phyloP scores from a whole-genome alignment of 2,797 vertebrate species.

The Vultur gryphus region DNA sequence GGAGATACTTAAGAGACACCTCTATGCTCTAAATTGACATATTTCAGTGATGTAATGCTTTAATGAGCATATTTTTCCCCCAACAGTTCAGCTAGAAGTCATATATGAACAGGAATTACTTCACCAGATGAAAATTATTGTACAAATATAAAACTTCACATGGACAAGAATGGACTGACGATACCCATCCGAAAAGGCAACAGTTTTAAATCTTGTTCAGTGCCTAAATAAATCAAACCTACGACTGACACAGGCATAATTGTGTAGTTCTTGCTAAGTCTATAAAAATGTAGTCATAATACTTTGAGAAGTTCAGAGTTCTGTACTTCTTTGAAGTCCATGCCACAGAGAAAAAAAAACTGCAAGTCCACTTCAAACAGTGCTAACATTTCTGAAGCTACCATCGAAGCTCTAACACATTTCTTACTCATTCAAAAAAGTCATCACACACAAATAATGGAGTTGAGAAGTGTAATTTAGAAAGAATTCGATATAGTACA shows the following conservation, averaged over 20 bases:
- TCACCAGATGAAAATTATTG: not conserved
- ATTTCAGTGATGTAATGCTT: not conserved
- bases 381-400: not conserved
- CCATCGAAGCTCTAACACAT: not conserved
- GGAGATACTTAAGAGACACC: not conserved
- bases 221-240: not conserved
- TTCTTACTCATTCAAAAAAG: not conserved
- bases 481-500: not conserved
- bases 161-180: not conserved
- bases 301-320: not conserved
- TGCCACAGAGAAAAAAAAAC: not conserved
- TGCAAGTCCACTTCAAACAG: not conserved
- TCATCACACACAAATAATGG: not conserved
- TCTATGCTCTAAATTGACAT: not conserved
- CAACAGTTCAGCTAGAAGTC: not conserved
- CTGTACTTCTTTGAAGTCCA: not conserved
- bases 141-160: not conserved
- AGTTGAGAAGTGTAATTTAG: not conserved
- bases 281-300: not conserved
- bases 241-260: not conserved
- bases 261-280: not conserved
- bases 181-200: not conserved
- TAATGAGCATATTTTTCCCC: not conserved
- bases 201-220: not conserved
- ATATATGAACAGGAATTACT: not conserved